Evolutionary conservation across 2,888 invertebrate species (phyloP).

Genomic region (Agrypnus murinus): DNA sequence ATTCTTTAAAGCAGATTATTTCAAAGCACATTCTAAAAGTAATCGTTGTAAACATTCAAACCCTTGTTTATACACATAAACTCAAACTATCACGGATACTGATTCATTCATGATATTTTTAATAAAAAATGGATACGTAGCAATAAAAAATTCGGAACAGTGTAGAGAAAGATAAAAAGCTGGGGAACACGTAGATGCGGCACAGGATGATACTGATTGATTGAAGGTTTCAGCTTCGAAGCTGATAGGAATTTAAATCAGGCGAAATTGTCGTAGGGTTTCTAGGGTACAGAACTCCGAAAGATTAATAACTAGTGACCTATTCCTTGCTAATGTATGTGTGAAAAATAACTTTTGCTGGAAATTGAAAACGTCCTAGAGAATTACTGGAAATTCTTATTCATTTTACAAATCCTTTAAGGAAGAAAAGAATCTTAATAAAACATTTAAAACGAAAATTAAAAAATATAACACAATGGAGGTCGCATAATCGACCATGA

Average conservation of each 20-base stretch:
- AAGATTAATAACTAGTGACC: slow-evolving; percentile 41
- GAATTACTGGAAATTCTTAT: no score
- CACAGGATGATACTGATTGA: slow-evolving; percentile 41
- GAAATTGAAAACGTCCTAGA: slow-evolving; percentile 4
- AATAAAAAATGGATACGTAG: slow-evolving; percentile 22
- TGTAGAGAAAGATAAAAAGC: slow-evolving; percentile 22
- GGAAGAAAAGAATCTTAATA: no score
- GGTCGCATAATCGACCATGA: neutral
- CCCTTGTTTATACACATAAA: no score
- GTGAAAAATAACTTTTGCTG: slow-evolving; percentile 17
- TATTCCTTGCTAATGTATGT: slow-evolving; percentile 14
- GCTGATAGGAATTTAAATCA: slow-evolving; percentile 46
- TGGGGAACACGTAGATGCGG: slow-evolving; percentile 31
- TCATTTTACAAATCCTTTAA: no score
- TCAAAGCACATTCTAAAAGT: no score
- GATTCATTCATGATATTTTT: slow-evolving; percentile 9
- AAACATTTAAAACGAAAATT: no score
- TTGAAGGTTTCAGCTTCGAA: slow-evolving; percentile 36
- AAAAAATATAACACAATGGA: no score
- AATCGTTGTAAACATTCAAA: no score
- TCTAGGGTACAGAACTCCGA: slow-evolving; percentile 27
- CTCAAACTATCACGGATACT: no score
- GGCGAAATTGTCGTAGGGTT: slow-evolving; percentile 36
- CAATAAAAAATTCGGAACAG: slow-evolving; percentile 25
- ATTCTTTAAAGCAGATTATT: no score